Base-by-base conservation (phyloP, 2,888 invertebrate genomes). In the Noctuana brunneofusca region DNA sequence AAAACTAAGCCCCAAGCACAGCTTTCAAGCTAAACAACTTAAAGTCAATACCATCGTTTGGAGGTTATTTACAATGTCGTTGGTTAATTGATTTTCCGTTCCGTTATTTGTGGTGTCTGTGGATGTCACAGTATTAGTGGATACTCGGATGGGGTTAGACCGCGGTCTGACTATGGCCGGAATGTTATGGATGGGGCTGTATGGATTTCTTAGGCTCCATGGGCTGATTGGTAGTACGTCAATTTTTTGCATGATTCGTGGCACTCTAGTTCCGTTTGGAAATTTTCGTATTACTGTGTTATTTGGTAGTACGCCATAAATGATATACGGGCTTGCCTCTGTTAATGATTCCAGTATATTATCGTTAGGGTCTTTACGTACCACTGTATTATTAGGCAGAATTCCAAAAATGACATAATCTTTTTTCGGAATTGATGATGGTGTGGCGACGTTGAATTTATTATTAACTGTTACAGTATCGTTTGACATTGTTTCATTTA, bases 221-320 rank as follows among this genome's bases (percentile, higher is more conserved):
- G 93, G 93, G 76, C 93, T 92, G 80, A 93, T 92, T 87, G 93
- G 89, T 84, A 92, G 87, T 86, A 93, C 84, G 84, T 93, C 93
- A 87, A 92, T 92, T 85, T 89, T 89, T 86, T 90, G 89, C 81
- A 87, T 88, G 78, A 90, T 82, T 79, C 95, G 94, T 85, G 95
- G 95, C 84, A 96, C 94, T 85, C 94, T 89, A 80, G 96, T 95
- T 83, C 96, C 96, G 78, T 96, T 96, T 69, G 96, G 96, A 81
- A 94, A 96, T 89, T 95, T 96, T 88, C 95, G 94, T 81, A 96
- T 94, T 83, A 96, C 91, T 82, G 94, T 95, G 87, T 95, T 95
- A 91, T 96, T 95, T 71, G 96, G 95, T 83, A 94, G 94, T 76
- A 96, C 93, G 81, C 96, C 95, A 76, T 95, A 95, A 81, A 96